These are phyloP conservation scores for Sebastes trivittatus DNA, from an alignment of 2,797 vertebrate species.

Conservation along the genomic window DNA sequence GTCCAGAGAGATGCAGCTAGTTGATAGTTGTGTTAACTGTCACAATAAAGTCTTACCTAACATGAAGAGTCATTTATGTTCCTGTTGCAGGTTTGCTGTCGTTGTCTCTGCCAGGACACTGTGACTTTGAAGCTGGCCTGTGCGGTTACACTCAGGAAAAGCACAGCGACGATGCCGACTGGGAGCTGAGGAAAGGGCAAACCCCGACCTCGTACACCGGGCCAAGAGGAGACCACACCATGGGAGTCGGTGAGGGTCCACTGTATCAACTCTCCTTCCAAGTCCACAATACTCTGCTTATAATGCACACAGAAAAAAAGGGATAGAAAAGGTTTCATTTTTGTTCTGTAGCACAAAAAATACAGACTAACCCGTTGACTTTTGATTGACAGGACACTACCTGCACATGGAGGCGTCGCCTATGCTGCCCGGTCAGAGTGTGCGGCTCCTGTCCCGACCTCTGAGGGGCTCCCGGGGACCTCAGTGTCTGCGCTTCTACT, in stretches of 20 bases:
- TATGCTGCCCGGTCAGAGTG: constrained; percentile 88
- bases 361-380: neutral
- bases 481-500: constrained; percentile 92
- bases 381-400: constrained; percentile 86
- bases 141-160: constrained; percentile 90
- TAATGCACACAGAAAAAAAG: neutral
- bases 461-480: constrained; percentile 84
- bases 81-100: constrained; percentile 67
- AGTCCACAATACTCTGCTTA: neutral
- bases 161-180: constrained; percentile 80
- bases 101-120: constrained; percentile 82
- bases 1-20: neutral
- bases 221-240: constrained; percentile 93
- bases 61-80: neutral
- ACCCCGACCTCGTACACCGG: constrained; percentile 96
- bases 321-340: neutral
- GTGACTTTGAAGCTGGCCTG: constrained; percentile 90
- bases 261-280: neutral
- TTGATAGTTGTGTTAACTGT: neutral
- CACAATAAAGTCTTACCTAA: neutral
- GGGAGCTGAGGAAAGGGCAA: constrained; percentile 87
- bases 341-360: neutral
- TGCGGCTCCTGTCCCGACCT: constrained; percentile 82
- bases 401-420: constrained; percentile 93
- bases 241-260: constrained; percentile 89